Evolutionary conservation across 2,888 invertebrate species (phyloP), one percentile per base, ranked within the genome.

Genomic region (Stomorhina lunata): DNA sequence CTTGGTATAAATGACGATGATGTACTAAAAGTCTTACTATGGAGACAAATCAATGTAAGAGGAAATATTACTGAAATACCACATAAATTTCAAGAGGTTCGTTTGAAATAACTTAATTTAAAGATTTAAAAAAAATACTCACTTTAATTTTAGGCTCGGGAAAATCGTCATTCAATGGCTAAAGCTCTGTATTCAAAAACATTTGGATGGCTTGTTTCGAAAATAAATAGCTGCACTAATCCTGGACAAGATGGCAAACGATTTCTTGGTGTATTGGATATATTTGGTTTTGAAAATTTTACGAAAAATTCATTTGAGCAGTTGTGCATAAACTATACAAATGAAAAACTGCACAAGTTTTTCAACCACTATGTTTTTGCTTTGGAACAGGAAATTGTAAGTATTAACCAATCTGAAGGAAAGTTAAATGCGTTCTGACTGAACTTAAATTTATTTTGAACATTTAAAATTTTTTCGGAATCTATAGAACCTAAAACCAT

Each of bases 321-420:
- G 88, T 93, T 97, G 10, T 97, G 97, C 90, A 98, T 98, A 84
- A 98, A 98, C 92, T 98, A 97, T 91, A 97, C 97, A 0, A 98
- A 98, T 89, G 97, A 98, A 91, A 98, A 98, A 90, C 93, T 98
- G 37, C 98, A 98, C 90, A 97, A 97, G 92, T 98, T 98, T 92
- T 98, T 98, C 92, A 98, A 98, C 92, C 97, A 98, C 89, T 98
- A 98, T 89, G 98, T 98, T 27, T 98, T 98, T 88, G 97, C 97
- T 0, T 90, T 98, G 85, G 98, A 98, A 90, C 98, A 97, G 91
- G 96, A 97, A 92, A 95, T 97, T 89, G 97, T 97, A 92, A 95
- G 96, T 94, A 86, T 55, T 20, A 15, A 15, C n/a, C n/a, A n/a
- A n/a, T n/a, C n/a, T n/a, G n/a, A n/a, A n/a, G n/a, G n/a, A n/a